Conservation (phyloP, 2,797 vertebrate species). For the Eulemur coronatus region DNA sequence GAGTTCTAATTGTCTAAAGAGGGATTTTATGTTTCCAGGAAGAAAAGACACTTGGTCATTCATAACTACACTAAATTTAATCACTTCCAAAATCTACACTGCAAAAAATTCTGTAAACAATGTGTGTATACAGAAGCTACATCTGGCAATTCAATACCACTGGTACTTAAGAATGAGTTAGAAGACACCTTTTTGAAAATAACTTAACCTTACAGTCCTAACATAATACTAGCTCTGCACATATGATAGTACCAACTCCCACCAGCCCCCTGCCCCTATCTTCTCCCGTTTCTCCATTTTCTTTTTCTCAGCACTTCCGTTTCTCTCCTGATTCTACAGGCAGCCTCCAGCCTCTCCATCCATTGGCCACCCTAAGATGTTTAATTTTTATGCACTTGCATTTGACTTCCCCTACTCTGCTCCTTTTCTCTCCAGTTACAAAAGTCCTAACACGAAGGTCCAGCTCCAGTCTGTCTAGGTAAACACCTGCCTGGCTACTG, state of each 20-base stretch:
- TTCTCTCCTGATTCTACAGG: background rate
- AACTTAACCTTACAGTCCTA: background rate
- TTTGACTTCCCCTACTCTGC: background rate
- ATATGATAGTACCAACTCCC: too few relatives aligned
- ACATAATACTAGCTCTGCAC: background rate
- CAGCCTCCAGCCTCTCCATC: background rate
- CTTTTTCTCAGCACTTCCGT: background rate
- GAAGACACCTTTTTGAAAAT: background rate
- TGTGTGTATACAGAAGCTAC: background rate
- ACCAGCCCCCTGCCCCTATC: background rate
- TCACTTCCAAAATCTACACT: background rate
- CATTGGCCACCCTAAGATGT: background rate
- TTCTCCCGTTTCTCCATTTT: background rate
- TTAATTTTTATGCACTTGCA: background rate
- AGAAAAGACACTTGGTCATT: background rate
- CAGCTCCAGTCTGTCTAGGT: background rate
- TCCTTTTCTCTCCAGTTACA: background rate
- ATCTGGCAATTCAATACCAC: background rate
- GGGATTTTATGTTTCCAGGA: background rate
- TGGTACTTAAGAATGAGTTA: background rate
- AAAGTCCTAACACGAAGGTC: background rate
- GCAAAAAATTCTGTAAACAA: background rate
- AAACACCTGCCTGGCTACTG: background rate
- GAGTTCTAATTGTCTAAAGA: constrained; percentile 44
- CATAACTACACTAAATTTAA: background rate